phyloP scores from a whole-genome alignment of 2,888 invertebrate species.

The Fragum fragum region DNA sequence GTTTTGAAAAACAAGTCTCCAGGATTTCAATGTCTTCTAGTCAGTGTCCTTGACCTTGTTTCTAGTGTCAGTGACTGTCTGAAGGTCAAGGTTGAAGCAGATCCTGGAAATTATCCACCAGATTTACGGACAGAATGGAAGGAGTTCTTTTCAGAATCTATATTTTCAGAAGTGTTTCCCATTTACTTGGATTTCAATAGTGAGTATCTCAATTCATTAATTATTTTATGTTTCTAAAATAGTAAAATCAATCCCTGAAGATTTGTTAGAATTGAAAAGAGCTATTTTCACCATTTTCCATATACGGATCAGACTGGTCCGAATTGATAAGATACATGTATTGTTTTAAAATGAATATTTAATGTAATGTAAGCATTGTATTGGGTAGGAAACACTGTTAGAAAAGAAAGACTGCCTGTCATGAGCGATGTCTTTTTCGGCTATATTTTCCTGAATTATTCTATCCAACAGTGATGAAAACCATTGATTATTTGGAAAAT shows the following conservation, averaged over 20 bases:
- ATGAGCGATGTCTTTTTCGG: too few relatives aligned
- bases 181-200: constrained; percentile 88
- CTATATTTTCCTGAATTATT: too few relatives aligned
- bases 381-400: too few relatives aligned
- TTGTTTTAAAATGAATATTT: too few relatives aligned
- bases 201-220: constrained; percentile 47
- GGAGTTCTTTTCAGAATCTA: constrained; percentile 91
- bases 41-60: constrained; percentile 73
- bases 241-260: not conserved
- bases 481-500: too few relatives aligned
- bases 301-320: too few relatives aligned
- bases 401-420: too few relatives aligned
- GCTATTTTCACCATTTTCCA: too few relatives aligned
- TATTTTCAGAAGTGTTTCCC: constrained; percentile 88
- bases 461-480: too few relatives aligned
- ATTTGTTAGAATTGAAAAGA: not conserved
- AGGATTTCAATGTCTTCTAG: constrained; percentile 69
- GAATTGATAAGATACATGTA: too few relatives aligned
- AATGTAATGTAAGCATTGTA: too few relatives aligned
- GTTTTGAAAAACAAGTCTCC: constrained; percentile 14
- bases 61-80: constrained; percentile 86
- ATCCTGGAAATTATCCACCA: constrained; percentile 70
- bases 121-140: constrained; percentile 91
- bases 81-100: constrained; percentile 47
- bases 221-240: not conserved